Evolutionary conservation across 2,113 vertebrate genomes (phyloP).

Genomic region (Panthera leo): DNA sequence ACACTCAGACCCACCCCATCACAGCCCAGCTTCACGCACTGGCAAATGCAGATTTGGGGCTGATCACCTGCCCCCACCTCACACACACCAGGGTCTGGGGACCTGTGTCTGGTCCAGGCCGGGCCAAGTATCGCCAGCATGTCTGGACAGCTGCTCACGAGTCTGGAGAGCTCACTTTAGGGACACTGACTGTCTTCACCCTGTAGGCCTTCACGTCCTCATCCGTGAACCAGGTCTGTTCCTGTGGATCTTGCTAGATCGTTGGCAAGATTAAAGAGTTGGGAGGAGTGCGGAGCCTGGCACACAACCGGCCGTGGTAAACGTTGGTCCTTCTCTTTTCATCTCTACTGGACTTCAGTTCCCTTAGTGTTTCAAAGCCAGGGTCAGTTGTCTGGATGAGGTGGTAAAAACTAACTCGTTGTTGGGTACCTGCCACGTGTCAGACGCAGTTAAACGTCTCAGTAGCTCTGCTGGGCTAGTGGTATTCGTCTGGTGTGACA

Average conservation of each 20-base stretch:
- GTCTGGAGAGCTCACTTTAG: not conserved
- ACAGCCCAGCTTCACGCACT: not conserved
- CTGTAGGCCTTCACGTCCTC: not conserved
- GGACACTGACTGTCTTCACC: not conserved
- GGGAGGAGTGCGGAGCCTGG: not conserved
- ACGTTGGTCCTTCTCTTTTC: not conserved
- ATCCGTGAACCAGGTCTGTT: not conserved
- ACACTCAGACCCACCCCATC: no score
- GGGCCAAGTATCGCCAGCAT: not conserved
- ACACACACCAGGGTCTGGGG: no score
- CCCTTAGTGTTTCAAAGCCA: not conserved
- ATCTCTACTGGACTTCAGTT: not conserved
- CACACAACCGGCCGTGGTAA: not conserved
- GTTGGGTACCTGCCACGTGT: not conserved
- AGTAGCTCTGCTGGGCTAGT: not conserved
- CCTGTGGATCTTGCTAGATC: not conserved
- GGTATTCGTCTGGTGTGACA: not conserved
- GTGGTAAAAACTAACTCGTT: not conserved
- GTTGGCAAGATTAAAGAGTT: not conserved
- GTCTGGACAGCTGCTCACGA: not conserved
- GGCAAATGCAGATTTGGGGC: not conserved
- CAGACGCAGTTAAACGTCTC: not conserved
- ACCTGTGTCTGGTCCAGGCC: not conserved
- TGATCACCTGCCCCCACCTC: not conserved
- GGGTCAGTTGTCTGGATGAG: not conserved